Evolutionary conservation across 2,888 invertebrate species (phyloP).

Genomic region (Caenorhabditis panamensis): DNA sequence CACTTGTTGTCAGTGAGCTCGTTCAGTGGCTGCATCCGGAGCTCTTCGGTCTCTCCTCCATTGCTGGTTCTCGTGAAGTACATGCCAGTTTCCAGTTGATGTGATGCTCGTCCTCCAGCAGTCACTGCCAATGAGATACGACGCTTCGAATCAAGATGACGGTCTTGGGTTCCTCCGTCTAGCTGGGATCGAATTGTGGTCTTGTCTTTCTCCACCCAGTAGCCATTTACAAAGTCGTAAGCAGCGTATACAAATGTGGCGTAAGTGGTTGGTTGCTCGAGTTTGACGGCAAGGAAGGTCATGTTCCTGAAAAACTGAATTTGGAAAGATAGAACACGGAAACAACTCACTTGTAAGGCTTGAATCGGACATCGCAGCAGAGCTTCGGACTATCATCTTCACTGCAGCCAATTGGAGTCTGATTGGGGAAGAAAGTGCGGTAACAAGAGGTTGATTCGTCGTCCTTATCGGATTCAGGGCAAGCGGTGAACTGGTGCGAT

Average conservation of each 20-base stretch:
- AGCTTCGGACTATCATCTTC: constrained; percentile 72
- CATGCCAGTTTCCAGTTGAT: constrained; percentile 79
- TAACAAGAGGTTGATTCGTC: constrained; percentile 71
- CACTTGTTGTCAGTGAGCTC: constrained; percentile 79
- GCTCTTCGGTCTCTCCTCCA: constrained; percentile 74
- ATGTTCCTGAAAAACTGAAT: constrained; percentile 69
- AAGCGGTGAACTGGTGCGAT: constrained; percentile 68
- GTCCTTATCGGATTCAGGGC: constrained; percentile 61
- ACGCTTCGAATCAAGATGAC: constrained; percentile 68
- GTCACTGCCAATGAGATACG: constrained; percentile 74
- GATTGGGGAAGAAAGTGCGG: constrained; percentile 80
- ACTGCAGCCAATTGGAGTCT: constrained; percentile 75
- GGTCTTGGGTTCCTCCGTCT: constrained; percentile 77
- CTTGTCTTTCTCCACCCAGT: constrained; percentile 77
- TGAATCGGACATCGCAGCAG: constrained; percentile 77
- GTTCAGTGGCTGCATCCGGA: constrained; percentile 76
- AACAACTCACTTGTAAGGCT: constrained; percentile 58
- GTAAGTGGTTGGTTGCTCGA: constrained; percentile 77
- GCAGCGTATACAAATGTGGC: constrained; percentile 78
- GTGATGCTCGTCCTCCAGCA: constrained; percentile 74
- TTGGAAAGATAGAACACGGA: background rate
- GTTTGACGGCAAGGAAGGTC: constrained; percentile 76
- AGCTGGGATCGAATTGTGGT: constrained; percentile 74
- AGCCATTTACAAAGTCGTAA: constrained; percentile 73
- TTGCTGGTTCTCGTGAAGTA: constrained; percentile 76